phyloP scores from a whole-genome alignment of 2,888 invertebrate genomes.

The Acronicta leporina region DNA sequence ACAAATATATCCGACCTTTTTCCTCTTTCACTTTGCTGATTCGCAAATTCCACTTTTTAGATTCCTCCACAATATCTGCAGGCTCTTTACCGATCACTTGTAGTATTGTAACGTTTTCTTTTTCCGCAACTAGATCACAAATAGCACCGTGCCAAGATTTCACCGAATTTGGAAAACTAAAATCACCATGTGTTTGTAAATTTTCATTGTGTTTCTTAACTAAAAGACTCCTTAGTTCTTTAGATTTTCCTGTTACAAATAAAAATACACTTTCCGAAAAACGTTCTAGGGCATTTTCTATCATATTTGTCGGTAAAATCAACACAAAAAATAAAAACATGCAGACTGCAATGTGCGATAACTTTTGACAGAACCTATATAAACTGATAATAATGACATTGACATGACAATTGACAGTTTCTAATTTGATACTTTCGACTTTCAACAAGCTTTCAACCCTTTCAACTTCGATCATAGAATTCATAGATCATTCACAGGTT shows the following conservation, averaged over 20 bases:
- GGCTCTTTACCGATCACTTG: slow-evolving; percentile 69
- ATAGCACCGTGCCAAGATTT: slow-evolving; percentile 88
- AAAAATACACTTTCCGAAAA: slow-evolving; percentile 66
- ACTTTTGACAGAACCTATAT: slow-evolving; percentile 28
- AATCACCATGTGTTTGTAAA: slow-evolving; percentile 89
- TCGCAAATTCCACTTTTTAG: slow-evolving; percentile 82
- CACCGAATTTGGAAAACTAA: slow-evolving; percentile 89
- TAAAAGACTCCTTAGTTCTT: slow-evolving; percentile 63
- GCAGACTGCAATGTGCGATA: not conserved
- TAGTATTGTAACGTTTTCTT: slow-evolving; percentile 61
- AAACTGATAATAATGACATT: not conserved
- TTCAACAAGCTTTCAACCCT: too few species aligned
- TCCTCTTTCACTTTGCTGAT: slow-evolving; percentile 77
- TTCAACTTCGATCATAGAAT: not conserved
- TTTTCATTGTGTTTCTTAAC: slow-evolving; percentile 90
- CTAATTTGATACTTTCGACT: too few species aligned
- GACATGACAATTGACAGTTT: too few species aligned
- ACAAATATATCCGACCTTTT: slow-evolving; percentile 85
- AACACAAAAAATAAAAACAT: slow-evolving; percentile 9
- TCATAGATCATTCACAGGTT: too few species aligned
- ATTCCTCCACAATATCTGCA: slow-evolving; percentile 75
- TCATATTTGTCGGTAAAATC: slow-evolving; percentile 55
- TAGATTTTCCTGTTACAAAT: slow-evolving; percentile 63
- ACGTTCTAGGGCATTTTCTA: slow-evolving; percentile 64
- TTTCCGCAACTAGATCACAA: slow-evolving; percentile 36